Evolutionary conservation across 2,888 invertebrate species (phyloP).

Genomic region (Dryobota labecula): DNA sequence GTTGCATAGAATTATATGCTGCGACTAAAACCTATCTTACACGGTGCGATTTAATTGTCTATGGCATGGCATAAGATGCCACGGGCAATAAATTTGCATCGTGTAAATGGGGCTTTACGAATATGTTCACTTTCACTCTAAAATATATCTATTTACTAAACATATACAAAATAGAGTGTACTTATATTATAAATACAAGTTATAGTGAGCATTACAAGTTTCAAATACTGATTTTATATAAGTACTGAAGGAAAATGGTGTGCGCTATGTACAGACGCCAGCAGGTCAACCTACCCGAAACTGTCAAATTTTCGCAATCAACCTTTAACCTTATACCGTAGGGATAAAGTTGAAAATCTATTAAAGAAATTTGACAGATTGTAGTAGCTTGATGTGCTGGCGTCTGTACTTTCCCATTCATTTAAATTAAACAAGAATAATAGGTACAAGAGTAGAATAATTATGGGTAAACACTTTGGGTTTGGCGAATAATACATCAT

Average conservation of each 20-base stretch:
- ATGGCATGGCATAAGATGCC: neutral
- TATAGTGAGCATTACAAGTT: slow-evolving; percentile 49
- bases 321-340: too few species aligned
- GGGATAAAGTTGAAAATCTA: too few species aligned
- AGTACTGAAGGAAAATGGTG: slow-evolving; percentile 37
- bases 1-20: neutral
- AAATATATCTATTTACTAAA: slow-evolving; percentile 39
- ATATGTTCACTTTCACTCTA: neutral
- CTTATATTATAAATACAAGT: slow-evolving; percentile 27
- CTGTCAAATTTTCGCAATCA: too few species aligned
- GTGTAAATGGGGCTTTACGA: neutral
- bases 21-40: neutral
- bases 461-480: neutral
- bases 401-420: neutral
- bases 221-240: slow-evolving; percentile 59
- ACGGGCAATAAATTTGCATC: neutral
- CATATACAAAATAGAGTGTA: slow-evolving; percentile 28
- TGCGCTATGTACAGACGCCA: too few species aligned
- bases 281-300: too few species aligned
- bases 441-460: slow-evolving; percentile 19
- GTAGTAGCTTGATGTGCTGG: too few species aligned
- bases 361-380: too few species aligned
- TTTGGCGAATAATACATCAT: neutral
- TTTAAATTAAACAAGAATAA: slow-evolving; percentile 17
- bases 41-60: neutral